These are phyloP conservation scores for Callipepla californica DNA, from an alignment of 2,113 vertebrate genomes.

Conservation along the genomic window DNA sequence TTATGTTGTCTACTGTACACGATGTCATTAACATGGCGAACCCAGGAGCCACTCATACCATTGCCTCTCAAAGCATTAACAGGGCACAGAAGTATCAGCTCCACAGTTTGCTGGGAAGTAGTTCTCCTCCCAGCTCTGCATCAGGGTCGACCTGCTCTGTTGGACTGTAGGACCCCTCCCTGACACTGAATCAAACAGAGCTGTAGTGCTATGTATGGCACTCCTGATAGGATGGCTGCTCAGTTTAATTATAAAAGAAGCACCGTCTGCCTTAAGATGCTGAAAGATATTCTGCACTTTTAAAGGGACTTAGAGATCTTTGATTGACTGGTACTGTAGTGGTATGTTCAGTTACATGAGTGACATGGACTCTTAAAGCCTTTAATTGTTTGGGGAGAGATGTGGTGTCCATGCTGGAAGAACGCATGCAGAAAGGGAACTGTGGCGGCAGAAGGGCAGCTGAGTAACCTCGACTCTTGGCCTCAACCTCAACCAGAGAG, in stretches of 20 bases:
- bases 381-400: neutral
- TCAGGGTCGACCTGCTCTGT: fast-evolving
- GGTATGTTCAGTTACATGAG: neutral
- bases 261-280: neutral
- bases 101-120: neutral
- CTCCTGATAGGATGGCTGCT: neutral
- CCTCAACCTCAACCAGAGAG: neutral
- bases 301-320: neutral
- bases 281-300: neutral
- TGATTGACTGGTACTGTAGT: fast-evolving
- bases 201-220: neutral
- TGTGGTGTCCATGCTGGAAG: neutral
- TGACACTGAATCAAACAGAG: neutral
- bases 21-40: neutral
- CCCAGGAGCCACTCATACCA: neutral
- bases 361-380: neutral
- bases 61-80: neutral
- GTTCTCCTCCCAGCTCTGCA: neutral
- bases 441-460: neutral
- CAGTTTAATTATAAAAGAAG: neutral
- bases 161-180: neutral
- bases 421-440: neutral
- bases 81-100: neutral
- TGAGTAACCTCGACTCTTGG: neutral
- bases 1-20: neutral